Conservation (phyloP, 2,113 vertebrate genomes). For the Calidris pugnax region DNA sequence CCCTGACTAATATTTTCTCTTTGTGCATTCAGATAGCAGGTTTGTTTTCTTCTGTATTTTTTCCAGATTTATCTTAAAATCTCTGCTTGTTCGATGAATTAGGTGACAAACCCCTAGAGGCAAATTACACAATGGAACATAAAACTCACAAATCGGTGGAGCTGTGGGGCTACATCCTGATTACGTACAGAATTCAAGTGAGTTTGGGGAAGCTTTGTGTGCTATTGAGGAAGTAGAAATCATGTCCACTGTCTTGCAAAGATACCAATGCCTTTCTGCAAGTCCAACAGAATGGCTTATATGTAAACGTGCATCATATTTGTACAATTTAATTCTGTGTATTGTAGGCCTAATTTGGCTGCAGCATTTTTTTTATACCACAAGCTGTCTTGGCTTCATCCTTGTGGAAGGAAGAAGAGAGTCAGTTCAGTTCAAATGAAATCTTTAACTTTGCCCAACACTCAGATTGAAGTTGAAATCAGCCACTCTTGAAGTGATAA, state of each 20-base stretch:
- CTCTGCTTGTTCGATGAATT: slow-evolving; percentile 55
- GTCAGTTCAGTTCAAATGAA: neutral
- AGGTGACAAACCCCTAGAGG: slow-evolving; percentile 53
- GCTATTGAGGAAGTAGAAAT: slow-evolving; percentile 1
- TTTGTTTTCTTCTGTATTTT: slow-evolving; percentile 26
- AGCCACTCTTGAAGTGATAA: neutral
- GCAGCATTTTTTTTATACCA: neutral
- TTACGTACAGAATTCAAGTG: slow-evolving; percentile 27
- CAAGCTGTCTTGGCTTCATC: neutral
- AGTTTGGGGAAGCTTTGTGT: neutral
- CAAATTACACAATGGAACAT: slow-evolving; percentile 53
- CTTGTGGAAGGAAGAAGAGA: neutral
- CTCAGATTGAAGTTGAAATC: neutral
- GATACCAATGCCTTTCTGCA: neutral
- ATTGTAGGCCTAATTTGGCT: neutral
- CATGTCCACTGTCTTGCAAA: neutral
- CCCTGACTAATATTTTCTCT: neutral
- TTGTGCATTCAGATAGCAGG: neutral
- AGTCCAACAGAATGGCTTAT: neutral
- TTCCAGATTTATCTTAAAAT: slow-evolving; percentile 21
- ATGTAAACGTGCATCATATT: neutral
- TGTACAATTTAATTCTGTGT: neutral
- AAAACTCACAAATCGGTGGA: slow-evolving; percentile 42
- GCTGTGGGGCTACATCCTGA: slow-evolving; percentile 25
- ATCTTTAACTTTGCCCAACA: neutral